Evolutionary conservation across 2,888 invertebrate species (phyloP).

Genomic region (Ptychoptera albimana): DNA sequence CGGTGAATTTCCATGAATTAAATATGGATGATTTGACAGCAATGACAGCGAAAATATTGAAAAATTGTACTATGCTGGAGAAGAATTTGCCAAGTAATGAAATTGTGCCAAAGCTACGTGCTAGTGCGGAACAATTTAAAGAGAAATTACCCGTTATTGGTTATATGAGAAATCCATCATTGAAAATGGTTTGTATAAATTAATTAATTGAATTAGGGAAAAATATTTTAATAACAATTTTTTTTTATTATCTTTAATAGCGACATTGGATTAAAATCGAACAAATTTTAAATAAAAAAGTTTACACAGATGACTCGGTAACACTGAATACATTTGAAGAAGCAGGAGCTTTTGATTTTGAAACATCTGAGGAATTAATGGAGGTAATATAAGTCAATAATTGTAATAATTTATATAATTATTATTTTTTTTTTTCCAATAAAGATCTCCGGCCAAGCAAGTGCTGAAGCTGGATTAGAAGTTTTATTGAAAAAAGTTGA

Average conservation of each 20-base stretch:
- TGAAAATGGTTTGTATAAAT: slow-evolving; percentile 35
- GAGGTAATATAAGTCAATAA: slow-evolving; percentile 28
- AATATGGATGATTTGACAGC: slow-evolving; percentile 57
- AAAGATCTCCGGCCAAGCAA: slow-evolving; percentile 64
- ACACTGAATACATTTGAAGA: slow-evolving; percentile 53
- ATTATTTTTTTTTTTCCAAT: too few species aligned
- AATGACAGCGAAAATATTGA: slow-evolving; percentile 48
- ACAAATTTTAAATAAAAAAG: slow-evolving; percentile 51
- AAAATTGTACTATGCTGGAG: slow-evolving; percentile 60
- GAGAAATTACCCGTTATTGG: slow-evolving; percentile 67
- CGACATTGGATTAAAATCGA: slow-evolving; percentile 81
- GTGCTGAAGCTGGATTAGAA: slow-evolving; percentile 74
- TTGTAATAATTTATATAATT: too few species aligned
- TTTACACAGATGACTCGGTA: slow-evolving; percentile 48
- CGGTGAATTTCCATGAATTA: slow-evolving; percentile 28
- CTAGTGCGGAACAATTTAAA: slow-evolving; percentile 61
- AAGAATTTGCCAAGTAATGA: slow-evolving; percentile 70
- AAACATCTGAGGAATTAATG: slow-evolving; percentile 48
- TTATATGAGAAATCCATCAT: slow-evolving; percentile 61
- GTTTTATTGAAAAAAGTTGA: slow-evolving; percentile 67
- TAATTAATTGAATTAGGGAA: not conserved
- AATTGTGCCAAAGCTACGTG: slow-evolving; percentile 59
- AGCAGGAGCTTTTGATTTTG: slow-evolving; percentile 53
- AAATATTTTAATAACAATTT: slow-evolving; percentile 1
- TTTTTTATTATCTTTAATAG: slow-evolving; percentile 10